phyloP scores from a whole-genome alignment of 2,113 vertebrate genomes.

The Nestor notabilis region DNA sequence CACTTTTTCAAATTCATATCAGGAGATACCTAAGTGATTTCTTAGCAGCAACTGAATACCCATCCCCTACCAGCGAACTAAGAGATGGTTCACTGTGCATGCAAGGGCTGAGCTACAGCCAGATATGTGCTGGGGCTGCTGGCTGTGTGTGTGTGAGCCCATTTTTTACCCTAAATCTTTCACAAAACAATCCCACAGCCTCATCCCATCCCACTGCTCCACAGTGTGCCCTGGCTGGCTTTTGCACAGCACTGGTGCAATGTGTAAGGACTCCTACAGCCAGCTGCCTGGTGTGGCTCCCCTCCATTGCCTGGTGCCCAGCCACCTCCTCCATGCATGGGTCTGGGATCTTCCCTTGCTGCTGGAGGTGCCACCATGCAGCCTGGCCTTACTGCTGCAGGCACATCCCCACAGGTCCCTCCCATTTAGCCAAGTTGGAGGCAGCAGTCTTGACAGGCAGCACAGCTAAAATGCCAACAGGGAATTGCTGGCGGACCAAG shows the following conservation, averaged over 20 bases:
- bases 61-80: rapidly evolving
- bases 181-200: neutral
- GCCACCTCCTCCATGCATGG: neutral
- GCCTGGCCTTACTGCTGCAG: neutral
- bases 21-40: neutral
- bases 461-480: neutral
- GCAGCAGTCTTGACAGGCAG: neutral
- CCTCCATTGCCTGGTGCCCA: rapidly evolving
- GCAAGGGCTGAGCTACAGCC: neutral
- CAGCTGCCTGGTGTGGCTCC: neutral
- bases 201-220: neutral
- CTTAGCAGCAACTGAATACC: neutral
- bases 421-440: neutral
- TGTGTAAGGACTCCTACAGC: neutral
- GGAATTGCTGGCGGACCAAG: neutral
- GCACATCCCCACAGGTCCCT: neutral
- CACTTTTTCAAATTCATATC: neutral
- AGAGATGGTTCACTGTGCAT: neutral
- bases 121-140: neutral
- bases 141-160: neutral
- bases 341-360: neutral
- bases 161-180: neutral
- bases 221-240: neutral
- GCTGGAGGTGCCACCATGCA: neutral
- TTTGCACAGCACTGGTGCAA: neutral